These are phyloP conservation scores for Pteronotus mesoamericanus DNA, from an alignment of 2,797 vertebrate genomes.

Conservation along the genomic window DNA sequence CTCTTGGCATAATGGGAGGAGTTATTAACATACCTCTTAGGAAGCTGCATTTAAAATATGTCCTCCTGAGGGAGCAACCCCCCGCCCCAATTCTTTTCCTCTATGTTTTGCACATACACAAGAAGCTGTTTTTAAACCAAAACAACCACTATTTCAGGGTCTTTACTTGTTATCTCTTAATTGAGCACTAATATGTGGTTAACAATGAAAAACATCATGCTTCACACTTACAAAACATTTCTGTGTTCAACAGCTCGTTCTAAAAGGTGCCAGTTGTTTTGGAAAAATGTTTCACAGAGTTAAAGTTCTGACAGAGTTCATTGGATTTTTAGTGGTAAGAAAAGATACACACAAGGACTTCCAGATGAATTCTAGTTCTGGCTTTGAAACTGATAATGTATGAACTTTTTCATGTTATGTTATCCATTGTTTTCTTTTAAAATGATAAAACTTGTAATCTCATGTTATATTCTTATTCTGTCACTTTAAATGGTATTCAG, in stretches of 20 bases:
- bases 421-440: slow-evolving; percentile 6
- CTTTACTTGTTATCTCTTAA: not conserved
- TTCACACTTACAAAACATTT: not conserved
- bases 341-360: not conserved
- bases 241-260: not conserved
- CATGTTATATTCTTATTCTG: not conserved
- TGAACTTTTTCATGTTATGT: not conserved
- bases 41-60: not conserved
- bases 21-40: not conserved
- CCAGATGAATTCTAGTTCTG: slow-evolving; percentile 12
- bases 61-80: not conserved
- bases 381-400: slow-evolving; percentile 5
- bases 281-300: not conserved
- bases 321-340: not conserved
- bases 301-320: not conserved
- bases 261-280: not conserved
- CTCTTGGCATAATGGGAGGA: not conserved
- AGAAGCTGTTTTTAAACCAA: not conserved
- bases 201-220: not conserved
- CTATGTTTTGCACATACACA: not conserved
- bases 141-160: not conserved
- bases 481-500: not conserved
- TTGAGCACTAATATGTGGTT: not conserved
- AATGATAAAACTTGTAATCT: not conserved
- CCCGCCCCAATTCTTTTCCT: not conserved